Evolutionary conservation across 2,797 vertebrate genomes (phyloP), one percentile per base, ranked within the genome.

Genomic region (Gobio occitaniae): DNA sequence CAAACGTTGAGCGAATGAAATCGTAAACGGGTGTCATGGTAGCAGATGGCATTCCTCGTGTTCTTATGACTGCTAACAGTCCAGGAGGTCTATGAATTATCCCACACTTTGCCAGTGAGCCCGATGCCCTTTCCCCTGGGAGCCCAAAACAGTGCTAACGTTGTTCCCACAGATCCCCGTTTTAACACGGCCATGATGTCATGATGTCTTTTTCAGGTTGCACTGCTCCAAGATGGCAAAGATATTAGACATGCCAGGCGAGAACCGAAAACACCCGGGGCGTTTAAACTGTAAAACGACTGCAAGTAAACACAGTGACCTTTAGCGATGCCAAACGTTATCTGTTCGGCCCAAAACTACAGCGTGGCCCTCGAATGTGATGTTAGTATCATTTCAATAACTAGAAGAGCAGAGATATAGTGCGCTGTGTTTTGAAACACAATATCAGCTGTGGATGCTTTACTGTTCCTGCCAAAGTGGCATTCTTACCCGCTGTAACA

Each of bases 341-440:
- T n/a, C 29, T 77, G 29, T 2, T 3, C 25, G 52, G 70, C 47
- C 41, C 9, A 71, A 65, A 56, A 54, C 79, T 19, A 54, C 52
- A 3, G 0, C 1, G 8, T 25, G 69, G 72, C 70, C 44, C 44
- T 77, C 50, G 56, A 70, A 72, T 21, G 41, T 29, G 50, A 32
- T 36, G 4, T 48, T 65, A 75, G 54, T 44, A 32, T 25, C 8
- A 41, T 79, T 68, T 78, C 52, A 78, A 79, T 77, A 78, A 25
- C 78, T 61, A 56, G 48, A 80, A 32, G 17, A 48, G 3, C 10
- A 66, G 19, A 56, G 77, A 86, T 25, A 65, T 11, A 13, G 54
- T 6, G 66, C 0, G 21, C 8, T 12, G 61, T 75, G 86, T 90
- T 88, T 81, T 86, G 87, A 88, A 90, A 87, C 41, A 47, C 19